phyloP scores from a whole-genome alignment of 1,140 invertebrate genomes.

The Drosophila neocordata region DNA sequence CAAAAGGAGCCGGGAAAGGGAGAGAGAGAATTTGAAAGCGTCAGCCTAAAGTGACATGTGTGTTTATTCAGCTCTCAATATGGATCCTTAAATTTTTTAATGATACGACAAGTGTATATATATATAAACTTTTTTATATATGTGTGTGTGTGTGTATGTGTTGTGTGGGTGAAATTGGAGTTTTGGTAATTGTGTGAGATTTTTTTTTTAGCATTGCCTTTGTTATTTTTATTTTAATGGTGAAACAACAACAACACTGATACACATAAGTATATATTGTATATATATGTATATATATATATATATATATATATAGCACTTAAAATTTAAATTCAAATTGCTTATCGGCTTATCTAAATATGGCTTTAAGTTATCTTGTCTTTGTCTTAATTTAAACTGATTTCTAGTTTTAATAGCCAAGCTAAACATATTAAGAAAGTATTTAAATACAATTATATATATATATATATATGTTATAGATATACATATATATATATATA shows the following conservation, averaged over 20 bases:
- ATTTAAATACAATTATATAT: too few relatives aligned
- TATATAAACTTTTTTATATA: neutral
- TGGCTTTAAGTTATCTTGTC: neutral
- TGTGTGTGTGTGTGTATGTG: neutral
- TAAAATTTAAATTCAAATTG: slow-evolving; percentile 8
- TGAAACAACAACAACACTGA: slow-evolving; percentile 3
- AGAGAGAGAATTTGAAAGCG: neutral
- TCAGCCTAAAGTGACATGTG: slow-evolving; percentile 18
- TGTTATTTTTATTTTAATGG: slow-evolving; percentile 7
- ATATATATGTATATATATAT: neutral
- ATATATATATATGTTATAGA: neutral
- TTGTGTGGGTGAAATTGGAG: neutral
- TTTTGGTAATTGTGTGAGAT: slow-evolving; percentile 7
- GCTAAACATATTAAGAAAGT: neutral
- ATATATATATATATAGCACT: slow-evolving; percentile 1
- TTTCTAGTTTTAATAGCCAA: neutral
- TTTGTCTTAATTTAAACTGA: neutral
- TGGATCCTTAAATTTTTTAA: slow-evolving; percentile 18
- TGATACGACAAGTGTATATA: slow-evolving; percentile 6
- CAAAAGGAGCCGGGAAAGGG: neutral
- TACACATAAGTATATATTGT: neutral
- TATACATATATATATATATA: neutral
- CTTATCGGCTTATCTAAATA: slow-evolving; percentile 2
- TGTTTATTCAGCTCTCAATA: slow-evolving; percentile 9
- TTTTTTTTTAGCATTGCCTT: neutral